Percentiles rank a stretch among this genome's conserved stretches.
These are phyloP conservation scores for Coreius guichenoti DNA, from an alignment of 2,797 vertebrate species.

Conservation along the genomic window DNA sequence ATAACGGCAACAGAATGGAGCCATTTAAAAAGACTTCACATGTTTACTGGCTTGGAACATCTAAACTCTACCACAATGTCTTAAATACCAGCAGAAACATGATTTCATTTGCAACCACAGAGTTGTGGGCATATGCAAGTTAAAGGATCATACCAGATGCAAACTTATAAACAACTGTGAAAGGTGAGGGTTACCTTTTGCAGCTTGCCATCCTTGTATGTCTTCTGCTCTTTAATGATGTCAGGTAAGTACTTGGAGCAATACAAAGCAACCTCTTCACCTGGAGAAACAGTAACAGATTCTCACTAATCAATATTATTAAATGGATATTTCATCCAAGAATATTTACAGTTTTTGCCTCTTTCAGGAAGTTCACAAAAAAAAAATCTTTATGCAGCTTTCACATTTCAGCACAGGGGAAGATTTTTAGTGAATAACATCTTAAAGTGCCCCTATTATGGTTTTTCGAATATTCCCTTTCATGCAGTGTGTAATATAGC, in stretches of 20 bases:
- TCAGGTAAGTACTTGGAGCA: constrained; percentile 98
- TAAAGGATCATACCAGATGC: neutral
- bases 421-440: neutral
- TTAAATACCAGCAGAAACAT: neutral
- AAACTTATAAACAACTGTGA: neutral
- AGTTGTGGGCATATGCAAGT: neutral
- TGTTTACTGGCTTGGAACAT: neutral
- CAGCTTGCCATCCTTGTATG: constrained; percentile 96
- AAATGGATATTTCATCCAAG: neutral
- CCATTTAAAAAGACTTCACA: neutral
- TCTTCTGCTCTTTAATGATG: constrained; percentile 95
- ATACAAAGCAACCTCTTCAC: constrained; percentile 97
- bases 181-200: constrained; percentile 84
- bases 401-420: neutral
- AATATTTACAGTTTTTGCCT: neutral
- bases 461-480: too few relatives aligned
- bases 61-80: too few relatives aligned
- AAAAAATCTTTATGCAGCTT: neutral
- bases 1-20: neutral
- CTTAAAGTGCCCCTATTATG: neutral
- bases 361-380: neutral
- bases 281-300: constrained; percentile 72
- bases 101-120: neutral
- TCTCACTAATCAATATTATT: too few relatives aligned
- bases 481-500: too few relatives aligned